Base-by-base conservation (phyloP, 2,113 vertebrate genomes). In the Pseudorasbora parva region DNA sequence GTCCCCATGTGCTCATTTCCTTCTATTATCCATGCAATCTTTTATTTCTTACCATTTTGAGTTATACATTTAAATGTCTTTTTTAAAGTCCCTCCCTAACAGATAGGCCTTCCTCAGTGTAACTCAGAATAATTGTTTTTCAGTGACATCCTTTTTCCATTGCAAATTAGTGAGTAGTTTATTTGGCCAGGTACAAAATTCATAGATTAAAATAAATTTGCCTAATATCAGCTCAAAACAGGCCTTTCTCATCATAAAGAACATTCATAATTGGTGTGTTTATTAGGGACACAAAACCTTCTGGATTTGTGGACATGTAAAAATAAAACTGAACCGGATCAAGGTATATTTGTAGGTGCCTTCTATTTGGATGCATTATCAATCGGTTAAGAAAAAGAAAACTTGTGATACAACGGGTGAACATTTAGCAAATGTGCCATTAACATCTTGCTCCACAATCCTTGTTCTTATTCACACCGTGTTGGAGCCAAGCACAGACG, bases 401-500 rank as follows among this genome's bases (percentile, higher is more conserved):
- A 41, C 56, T 45, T 56, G 49, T 43, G 74, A 74, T n/a, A 69
- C 43, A 78, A 59, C 47, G 57, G 33, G 37, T 15, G 64, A 43
- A 43, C n/a, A 25, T 37, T 69, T 47, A 85, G 56, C 75, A 77
- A 78, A 82, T 84, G 82, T 62, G 43, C 68, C 3, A 37, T 81
- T 68, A 74, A 74, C 27, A 71, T 25, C 66, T 72, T 27, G 21
- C 74, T 84, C 84, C 56, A 82, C 49, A 83, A 49, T 27, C 80
- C 84, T 87, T 71, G 69, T 86, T 85, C 81, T 78, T 76, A 85
- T 87, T 85, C 88, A 83, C 41, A 62, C 62, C 51, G 82, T 81
- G 82, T 79, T 51, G 17, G 68, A 59, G 75, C 51, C 69, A 57
- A 81, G 75, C n/a, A 79, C 75, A 86, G 85, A 78, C 62, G 17